Evolutionary conservation across 2,113 vertebrate genomes (phyloP), one percentile per base, ranked within the genome.

Genomic region (Albula goreensis): DNA sequence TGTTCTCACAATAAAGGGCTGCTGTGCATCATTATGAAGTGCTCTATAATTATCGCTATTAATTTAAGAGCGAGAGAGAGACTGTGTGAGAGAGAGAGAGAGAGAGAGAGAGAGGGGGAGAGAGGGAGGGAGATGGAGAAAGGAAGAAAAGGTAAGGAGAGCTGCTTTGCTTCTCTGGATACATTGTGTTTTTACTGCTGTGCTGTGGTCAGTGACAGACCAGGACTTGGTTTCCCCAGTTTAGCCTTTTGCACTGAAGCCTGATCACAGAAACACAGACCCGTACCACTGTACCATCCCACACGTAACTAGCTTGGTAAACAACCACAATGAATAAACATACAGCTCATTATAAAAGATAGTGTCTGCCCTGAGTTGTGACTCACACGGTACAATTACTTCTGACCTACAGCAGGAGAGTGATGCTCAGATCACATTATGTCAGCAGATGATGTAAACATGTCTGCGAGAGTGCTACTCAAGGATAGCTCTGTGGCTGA

Each of bases 371-470:
- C 17, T 74, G 41, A 50, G 63, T 19, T n/a, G 50, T 50, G 15
- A 85, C 22, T 52, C 74, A 9, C 19, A 4, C 6, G 22, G 83
- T 85, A 51, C 41, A 85, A 56, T 78, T 78, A 77, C 25, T 1
- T 78, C 74, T 78, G 70, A 48, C 74, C 83, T 85, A 52, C 83
- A 57, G 83, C 15, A 17, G 74, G 7, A 48, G 11, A 78, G 70
- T 6, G 70, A 3, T 52, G 25, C 74, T 53, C 25, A 31, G 50
- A 41, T 57, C 8, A 50, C n/a, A 2, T 51, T n/a, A 74, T 31
- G 11, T 84, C 83, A 53, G 8, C 22, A 52, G n/a, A 3, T n/a
- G 83, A 22, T 84, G 70, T 85, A 78, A 74, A 84, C 85, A 82
- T 50, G 51, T 17, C 51, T 31, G 48, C 17, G 11, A 60, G 3